A percentile compares a stretch with the other conserved stretches of the same genome.
Evolutionary conservation across 35 echinoderm and acorn worm genomes (phyloP).

Genomic region (Heliocidaris erythrogramma): DNA sequence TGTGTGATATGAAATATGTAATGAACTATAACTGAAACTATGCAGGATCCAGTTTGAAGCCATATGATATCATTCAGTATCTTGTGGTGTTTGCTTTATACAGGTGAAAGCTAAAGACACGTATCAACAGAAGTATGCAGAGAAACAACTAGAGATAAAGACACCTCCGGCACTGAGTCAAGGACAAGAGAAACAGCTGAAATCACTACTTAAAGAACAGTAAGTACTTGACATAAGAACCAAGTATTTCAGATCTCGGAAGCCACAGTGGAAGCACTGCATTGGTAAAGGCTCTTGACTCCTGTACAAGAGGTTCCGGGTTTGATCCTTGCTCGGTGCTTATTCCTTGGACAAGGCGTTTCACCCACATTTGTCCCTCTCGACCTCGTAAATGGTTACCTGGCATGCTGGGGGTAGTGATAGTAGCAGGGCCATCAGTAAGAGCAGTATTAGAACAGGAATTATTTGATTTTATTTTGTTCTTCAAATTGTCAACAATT

Average conservation of each 20-base stretch:
- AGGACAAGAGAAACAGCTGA: constrained; percentile 20
- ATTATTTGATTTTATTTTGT: too few relatives aligned
- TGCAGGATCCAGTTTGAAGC: too few relatives aligned
- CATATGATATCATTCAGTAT: neutral
- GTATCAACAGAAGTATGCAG: constrained; percentile 28
- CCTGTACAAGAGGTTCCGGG: neutral
- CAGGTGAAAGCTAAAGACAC: constrained; percentile 44
- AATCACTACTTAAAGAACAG: constrained; percentile 22
- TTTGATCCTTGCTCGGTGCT: too few relatives aligned
- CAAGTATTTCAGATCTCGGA: neutral
- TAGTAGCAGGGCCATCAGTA: too few relatives aligned
- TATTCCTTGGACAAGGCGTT: too few relatives aligned
- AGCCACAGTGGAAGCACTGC: too few relatives aligned
- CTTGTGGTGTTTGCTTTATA: neutral
- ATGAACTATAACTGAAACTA: too few relatives aligned
- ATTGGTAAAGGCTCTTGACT: neutral
- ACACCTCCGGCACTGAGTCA: neutral
- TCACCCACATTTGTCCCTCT: neutral
- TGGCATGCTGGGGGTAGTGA: too few relatives aligned
- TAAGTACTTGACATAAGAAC: neutral
- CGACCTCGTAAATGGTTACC: neutral
- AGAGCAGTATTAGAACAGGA: too few relatives aligned
- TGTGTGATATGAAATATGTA: too few relatives aligned
- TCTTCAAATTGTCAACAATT: too few relatives aligned
- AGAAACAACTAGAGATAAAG: neutral